Evolutionary conservation across 2,113 vertebrate species (phyloP).

Genomic region (Euleptes europaea): DNA sequence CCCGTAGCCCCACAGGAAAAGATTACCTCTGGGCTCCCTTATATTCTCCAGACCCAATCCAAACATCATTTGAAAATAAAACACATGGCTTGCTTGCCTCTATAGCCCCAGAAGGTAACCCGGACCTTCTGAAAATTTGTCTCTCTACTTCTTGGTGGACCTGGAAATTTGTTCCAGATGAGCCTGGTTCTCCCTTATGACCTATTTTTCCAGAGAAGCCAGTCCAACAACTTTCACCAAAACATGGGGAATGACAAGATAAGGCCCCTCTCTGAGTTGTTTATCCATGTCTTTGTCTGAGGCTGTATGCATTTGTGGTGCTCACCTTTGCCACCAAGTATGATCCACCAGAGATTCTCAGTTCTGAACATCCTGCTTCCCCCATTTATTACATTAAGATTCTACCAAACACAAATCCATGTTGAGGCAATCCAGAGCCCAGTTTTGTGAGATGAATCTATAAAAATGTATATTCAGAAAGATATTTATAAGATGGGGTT

Average conservation of each 20-base stretch:
- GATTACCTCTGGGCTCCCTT: too few relatives aligned
- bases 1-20: too few relatives aligned
- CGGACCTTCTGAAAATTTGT: too few relatives aligned
- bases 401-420: not conserved
- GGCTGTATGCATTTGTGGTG: not conserved
- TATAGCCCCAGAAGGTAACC: too few relatives aligned
- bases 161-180: too few relatives aligned
- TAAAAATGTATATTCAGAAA: not conserved
- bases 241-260: not conserved
- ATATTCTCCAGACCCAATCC: too few relatives aligned
- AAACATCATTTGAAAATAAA: too few relatives aligned
- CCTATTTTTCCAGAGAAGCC: not conserved
- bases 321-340: not conserved
- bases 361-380: not conserved
- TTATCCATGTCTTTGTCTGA: not conserved
- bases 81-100: too few relatives aligned
- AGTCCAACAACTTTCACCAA: not conserved
- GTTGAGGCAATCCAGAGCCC: not conserved
- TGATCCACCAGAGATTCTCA: not conserved
- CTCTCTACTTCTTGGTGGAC: too few relatives aligned
- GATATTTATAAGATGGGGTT: not conserved
- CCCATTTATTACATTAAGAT: not conserved
- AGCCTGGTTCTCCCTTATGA: too few relatives aligned
- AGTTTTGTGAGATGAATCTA: not conserved
- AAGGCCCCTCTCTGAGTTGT: not conserved